phyloP scores from a whole-genome alignment of 1,140 invertebrate genomes.

The Halesus radiatus region DNA sequence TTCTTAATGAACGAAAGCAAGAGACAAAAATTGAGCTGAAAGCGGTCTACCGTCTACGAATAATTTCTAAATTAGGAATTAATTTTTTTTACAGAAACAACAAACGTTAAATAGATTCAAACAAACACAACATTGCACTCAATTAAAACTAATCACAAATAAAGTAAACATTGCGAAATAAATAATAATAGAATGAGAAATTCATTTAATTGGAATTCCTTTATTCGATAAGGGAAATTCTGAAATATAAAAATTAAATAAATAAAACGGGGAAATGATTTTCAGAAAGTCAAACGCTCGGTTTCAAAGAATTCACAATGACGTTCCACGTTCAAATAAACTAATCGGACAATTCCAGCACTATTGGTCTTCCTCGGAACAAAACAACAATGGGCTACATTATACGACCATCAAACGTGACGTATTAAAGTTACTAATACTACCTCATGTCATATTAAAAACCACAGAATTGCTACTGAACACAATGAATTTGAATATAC shows the following conservation, averaged over 20 bases:
- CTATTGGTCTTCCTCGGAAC: not conserved
- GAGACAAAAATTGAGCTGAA: too few species aligned
- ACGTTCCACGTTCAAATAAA: conserved; percentile 10
- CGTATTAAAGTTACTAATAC: conserved; percentile 2
- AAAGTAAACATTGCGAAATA: conserved; percentile 1
- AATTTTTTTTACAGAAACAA: too few species aligned
- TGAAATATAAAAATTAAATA: not conserved
- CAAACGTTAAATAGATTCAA: too few species aligned
- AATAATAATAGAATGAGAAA: not conserved
- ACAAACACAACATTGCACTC: not conserved
- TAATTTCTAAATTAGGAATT: too few species aligned
- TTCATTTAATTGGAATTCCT: not conserved
- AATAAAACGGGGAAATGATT: not conserved
- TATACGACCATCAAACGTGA: conserved; percentile 14
- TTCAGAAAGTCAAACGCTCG: not conserved
- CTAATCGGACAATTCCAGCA: not conserved
- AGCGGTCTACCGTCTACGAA: too few species aligned
- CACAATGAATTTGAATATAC: not conserved
- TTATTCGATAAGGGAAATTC: not conserved
- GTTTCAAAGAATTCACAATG: conserved; percentile 30
- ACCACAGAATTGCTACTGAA: conserved; percentile 1
- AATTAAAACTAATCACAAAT: not conserved
- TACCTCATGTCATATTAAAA: conserved; percentile 27
- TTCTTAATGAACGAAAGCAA: too few species aligned
- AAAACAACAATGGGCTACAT: conserved; percentile 28